Conservation (phyloP, 2,797 vertebrate genomes). For the Spea hammondii region DNA sequence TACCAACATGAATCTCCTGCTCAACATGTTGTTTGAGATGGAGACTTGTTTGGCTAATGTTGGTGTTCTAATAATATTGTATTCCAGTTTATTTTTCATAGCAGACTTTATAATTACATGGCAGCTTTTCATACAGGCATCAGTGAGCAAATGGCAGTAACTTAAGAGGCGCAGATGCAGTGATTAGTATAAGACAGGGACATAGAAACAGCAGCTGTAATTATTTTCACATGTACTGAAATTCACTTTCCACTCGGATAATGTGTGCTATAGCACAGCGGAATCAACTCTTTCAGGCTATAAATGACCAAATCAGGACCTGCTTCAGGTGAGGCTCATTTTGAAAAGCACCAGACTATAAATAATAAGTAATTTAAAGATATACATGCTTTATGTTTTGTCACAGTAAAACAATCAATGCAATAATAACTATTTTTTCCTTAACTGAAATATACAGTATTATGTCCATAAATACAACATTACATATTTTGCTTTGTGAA, state of each 20-base stretch:
- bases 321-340: neutral
- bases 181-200: constrained; percentile 47
- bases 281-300: constrained; percentile 33
- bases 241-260: constrained; percentile 41
- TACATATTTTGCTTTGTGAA: too few relatives aligned
- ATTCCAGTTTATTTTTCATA: constrained; percentile 27
- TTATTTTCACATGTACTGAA: constrained; percentile 47
- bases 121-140: constrained; percentile 49
- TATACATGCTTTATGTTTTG: neutral
- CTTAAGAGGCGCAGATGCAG: constrained; percentile 41
- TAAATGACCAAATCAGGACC: constrained; percentile 22
- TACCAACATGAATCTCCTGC: too few relatives aligned
- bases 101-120: constrained; percentile 43
- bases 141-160: constrained; percentile 46
- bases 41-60: neutral
- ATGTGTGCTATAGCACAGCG: constrained; percentile 39
- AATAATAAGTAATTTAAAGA: too few relatives aligned
- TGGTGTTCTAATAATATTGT: constrained; percentile 33
- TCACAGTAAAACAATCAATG: too few relatives aligned
- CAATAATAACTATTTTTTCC: too few relatives aligned
- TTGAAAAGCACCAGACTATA: too few relatives aligned
- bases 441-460: too few relatives aligned
- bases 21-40: neutral
- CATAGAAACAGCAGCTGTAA: constrained; percentile 41
- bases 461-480: too few relatives aligned